Base-by-base conservation (phyloP, 2,797 vertebrate genomes). In the Catamblyrhynchus diadema region DNA sequence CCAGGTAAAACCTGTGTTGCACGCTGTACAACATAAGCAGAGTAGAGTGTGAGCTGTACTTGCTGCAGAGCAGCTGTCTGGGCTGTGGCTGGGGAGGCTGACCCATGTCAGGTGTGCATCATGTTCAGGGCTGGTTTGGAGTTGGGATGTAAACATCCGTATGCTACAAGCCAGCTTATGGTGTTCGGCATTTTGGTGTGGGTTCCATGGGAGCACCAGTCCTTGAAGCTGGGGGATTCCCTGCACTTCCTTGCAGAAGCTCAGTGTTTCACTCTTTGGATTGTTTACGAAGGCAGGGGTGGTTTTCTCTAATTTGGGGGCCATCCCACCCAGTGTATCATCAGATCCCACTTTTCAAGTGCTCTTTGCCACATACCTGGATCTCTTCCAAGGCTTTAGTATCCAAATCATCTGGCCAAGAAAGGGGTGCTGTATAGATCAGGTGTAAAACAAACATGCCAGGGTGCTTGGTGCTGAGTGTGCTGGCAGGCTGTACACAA, bases 401-500 rank as follows among this genome's bases (percentile, higher is more conserved):
- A 44, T 30, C 27, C 14, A 28, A 57, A 45, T 81, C 3, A 1
- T 67, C 8, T 23, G 18, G 17, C 15, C 12, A 11, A n/a, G 67
- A 50, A 62, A 45, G 15, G 12, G 37, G 15, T 75, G 27, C 65
- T 65, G 7, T 14, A 17, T 57, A 51, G 48, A 53, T 83, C 42
- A 75, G 69, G 54, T 59, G 35, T 28, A n/a, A 27, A n/a, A 42
- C 65, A 83, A 66, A 50, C 10, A 10, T 7, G 32, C 8, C 5
- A 6, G 56, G 39, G 44, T 1, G 1, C 21, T 72, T 35, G 18
- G 32, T 85, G 64, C 39, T 53, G 60, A 73, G 24, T 0, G 0
- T n/a, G 22, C 22, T 42, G 50, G 11, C 27, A 78, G 65, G n/a
- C 24, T 25, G 14, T 32, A 15, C 3, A 3, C n/a, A 30, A 50